Evolutionary conservation across 2,113 vertebrate genomes (phyloP).

Genomic region (Panthera leo): DNA sequence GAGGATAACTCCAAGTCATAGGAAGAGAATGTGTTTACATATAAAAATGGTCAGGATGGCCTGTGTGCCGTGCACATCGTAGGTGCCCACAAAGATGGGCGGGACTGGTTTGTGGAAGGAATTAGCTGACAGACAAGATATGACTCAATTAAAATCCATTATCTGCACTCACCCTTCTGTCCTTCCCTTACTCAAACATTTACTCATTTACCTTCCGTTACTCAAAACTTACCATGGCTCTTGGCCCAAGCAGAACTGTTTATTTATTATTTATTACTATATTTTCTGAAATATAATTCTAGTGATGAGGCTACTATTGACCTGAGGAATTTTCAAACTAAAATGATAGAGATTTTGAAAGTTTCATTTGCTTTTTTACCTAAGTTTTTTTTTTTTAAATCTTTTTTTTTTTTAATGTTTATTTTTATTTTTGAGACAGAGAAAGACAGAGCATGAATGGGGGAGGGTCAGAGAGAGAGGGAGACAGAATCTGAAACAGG

Average conservation of each 20-base stretch:
- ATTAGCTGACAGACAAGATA: neutral
- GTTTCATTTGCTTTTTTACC: neutral
- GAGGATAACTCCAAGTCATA: neutral
- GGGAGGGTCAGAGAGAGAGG: too few species aligned
- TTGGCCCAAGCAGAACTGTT: neutral
- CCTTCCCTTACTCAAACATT: neutral
- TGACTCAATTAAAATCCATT: neutral
- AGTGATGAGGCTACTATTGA: neutral
- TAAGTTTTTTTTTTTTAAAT: neutral
- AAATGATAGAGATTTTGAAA: constrained; percentile 12
- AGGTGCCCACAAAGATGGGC: neutral
- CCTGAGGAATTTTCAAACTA: neutral
- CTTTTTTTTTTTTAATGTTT: too few species aligned
- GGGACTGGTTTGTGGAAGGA: neutral
- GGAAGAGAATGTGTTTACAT: neutral
- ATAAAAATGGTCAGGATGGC: neutral
- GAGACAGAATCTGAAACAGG: too few species aligned
- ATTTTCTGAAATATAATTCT: neutral
- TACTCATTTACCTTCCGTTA: neutral
- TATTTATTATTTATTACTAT: neutral
- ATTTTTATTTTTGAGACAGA: too few species aligned
- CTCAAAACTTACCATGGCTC: neutral
- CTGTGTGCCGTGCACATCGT: neutral
- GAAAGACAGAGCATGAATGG: too few species aligned
- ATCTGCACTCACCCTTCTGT: neutral